These are phyloP conservation scores for Parnassius smintheus DNA, from an alignment of 2,888 invertebrate species.

Conservation along the genomic window DNA sequence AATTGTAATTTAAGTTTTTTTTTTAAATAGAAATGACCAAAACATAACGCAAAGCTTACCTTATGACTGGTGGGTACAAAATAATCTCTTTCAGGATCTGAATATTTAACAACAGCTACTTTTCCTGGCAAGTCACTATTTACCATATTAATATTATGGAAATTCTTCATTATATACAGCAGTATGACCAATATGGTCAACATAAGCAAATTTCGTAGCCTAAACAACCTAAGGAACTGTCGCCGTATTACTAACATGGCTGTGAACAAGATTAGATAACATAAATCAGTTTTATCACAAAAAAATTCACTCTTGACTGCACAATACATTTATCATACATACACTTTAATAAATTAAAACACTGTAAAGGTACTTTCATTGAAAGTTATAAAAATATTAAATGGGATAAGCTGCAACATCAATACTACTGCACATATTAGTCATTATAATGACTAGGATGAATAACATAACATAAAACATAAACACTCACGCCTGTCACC, in stretches of 20 bases:
- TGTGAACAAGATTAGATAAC: too few species aligned
- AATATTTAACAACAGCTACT: constrained; percentile 25
- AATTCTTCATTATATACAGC: constrained; percentile 49
- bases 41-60: constrained; percentile 39
- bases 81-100: constrained; percentile 32
- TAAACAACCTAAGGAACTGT: constrained; percentile 48
- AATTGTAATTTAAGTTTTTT: too few species aligned
- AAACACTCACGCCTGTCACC: too few species aligned
- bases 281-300: too few species aligned
- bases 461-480: too few species aligned
- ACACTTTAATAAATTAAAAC: not conserved
- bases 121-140: constrained; percentile 32
- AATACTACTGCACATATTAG: too few species aligned
- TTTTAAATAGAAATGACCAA: too few species aligned
- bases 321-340: not conserved
- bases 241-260: constrained; percentile 45
- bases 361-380: too few species aligned
- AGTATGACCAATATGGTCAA: constrained; percentile 52
- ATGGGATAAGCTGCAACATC: too few species aligned
- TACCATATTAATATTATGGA: constrained; percentile 36
- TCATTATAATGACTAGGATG: too few species aligned
- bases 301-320: too few species aligned
- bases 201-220: constrained; percentile 54
- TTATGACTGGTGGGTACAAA: constrained; percentile 55
- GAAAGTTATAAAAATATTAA: too few species aligned